phyloP scores from a whole-genome alignment of 37 sponge, comb jelly and placozoan genomes.

The Agelas oroides region DNA sequence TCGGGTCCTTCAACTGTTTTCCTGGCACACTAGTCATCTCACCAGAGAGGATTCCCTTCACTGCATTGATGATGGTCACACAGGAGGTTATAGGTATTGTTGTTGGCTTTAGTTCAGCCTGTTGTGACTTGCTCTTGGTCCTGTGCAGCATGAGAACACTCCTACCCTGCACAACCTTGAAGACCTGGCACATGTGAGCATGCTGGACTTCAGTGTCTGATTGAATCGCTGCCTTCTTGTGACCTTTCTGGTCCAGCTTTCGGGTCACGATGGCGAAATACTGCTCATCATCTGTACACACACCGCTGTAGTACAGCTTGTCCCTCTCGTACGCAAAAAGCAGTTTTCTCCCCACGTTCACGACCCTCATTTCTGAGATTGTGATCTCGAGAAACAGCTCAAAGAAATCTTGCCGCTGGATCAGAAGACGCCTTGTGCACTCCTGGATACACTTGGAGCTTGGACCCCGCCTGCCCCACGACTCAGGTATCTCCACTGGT shows the following conservation, averaged over 20 bases:
- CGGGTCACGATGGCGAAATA: conserved; percentile 78
- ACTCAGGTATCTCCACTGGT: conserved; percentile 73
- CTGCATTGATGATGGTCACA: conserved; percentile 56
- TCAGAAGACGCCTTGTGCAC: conserved; percentile 63
- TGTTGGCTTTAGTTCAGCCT: conserved; percentile 23
- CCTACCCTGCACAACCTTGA: conserved; percentile 58
- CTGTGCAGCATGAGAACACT: conserved; percentile 40
- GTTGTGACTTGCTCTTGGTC: not conserved
- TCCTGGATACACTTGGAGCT: conserved; percentile 71
- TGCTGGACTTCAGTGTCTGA: conserved; percentile 26
- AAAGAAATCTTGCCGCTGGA: conserved; percentile 53
- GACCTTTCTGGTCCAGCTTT: conserved; percentile 13
- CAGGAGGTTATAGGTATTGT: conserved; percentile 45
- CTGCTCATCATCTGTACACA: conserved; percentile 73
- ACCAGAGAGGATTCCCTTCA: conserved; percentile 62
- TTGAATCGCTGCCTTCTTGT: conserved; percentile 17
- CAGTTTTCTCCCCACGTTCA: conserved; percentile 25
- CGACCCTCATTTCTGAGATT: conserved; percentile 36
- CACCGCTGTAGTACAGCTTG: conserved; percentile 75
- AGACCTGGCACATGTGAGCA: conserved; percentile 73
- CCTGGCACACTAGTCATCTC: too few species aligned
- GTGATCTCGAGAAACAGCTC: conserved; percentile 61
- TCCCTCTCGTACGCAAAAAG: conserved; percentile 56
- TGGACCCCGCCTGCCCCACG: conserved; percentile 52
- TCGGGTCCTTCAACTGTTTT: too few species aligned